Percentiles rank a stretch among this genome's conserved stretches.
Conservation (phyloP, 2,113 vertebrate genomes). For the Pygoscelis antarcticus region DNA sequence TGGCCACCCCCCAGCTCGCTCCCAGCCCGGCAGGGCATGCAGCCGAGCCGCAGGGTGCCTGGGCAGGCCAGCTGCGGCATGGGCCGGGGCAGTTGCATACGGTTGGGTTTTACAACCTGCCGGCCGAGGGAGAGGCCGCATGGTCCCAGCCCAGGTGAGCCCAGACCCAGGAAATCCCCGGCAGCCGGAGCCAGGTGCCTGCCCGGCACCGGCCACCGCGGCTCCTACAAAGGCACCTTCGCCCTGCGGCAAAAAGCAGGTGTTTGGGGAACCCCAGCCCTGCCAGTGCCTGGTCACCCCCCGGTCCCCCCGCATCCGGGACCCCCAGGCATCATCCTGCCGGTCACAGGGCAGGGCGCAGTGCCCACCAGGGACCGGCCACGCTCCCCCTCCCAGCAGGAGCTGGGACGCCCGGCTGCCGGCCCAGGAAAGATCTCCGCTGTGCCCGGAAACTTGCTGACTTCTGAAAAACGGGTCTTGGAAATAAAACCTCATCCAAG, state of each 20-base stretch:
- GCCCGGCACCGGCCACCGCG: background rate
- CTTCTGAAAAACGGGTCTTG: background rate
- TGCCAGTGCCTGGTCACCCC: rapidly evolving
- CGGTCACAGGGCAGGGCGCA: rapidly evolving
- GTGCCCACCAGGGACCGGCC: rapidly evolving
- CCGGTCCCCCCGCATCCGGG: rapidly evolving
- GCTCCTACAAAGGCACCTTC: background rate
- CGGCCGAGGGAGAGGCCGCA: background rate
- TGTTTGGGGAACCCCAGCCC: background rate
- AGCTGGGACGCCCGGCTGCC: background rate
- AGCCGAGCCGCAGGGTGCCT: background rate
- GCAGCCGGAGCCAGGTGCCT: background rate
- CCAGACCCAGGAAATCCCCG: background rate
- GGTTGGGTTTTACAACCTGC: background rate
- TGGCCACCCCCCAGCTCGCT: background rate
- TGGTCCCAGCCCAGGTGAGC: background rate
- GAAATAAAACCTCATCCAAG: background rate
- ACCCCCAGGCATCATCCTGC: rapidly evolving
- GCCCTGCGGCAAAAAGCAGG: rapidly evolving
- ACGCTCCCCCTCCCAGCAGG: rapidly evolving
- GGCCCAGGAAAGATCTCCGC: background rate
- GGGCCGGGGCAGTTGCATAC: rapidly evolving
- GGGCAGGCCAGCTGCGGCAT: rapidly evolving
- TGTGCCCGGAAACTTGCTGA: background rate
- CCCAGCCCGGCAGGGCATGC: rapidly evolving